These are phyloP conservation scores for Botia almorhae DNA, from an alignment of 2,797 vertebrate genomes.

Conservation along the genomic window DNA sequence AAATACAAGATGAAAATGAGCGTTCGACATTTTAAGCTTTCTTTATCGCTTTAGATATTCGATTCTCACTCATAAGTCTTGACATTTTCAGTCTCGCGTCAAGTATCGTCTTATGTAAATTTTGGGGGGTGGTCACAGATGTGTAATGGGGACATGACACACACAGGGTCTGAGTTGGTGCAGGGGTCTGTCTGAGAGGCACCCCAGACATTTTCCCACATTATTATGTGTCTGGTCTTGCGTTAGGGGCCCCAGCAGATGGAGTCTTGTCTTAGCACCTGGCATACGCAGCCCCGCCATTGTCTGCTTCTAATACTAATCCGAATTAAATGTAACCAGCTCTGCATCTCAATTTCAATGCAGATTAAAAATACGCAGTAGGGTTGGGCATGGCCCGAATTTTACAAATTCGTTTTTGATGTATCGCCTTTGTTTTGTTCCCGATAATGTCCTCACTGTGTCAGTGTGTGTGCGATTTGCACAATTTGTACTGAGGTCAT, in stretches of 20 bases:
- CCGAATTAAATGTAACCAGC: conserved; percentile 58
- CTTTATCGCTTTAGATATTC: not conserved
- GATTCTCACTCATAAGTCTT: too few relatives aligned
- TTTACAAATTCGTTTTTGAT: not conserved
- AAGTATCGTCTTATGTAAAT: conserved; percentile 16
- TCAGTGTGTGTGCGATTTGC: not conserved
- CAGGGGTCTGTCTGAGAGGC: conserved; percentile 68
- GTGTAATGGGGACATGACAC: conserved; percentile 76
- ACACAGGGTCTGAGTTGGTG: conserved; percentile 75
- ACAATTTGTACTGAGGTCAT: not conserved
- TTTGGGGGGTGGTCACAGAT: conserved; percentile 64
- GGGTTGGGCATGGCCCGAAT: conserved; percentile 24
- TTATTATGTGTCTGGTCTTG: conserved; percentile 83
- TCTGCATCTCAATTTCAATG: conserved; percentile 54
- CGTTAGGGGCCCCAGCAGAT: conserved; percentile 78
- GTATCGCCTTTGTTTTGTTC: not conserved
- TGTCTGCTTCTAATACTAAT: conserved; percentile 69
- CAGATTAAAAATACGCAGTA: conserved; percentile 60
- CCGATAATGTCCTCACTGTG: not conserved
- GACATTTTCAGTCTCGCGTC: not conserved
- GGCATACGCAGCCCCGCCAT: conserved; percentile 70
- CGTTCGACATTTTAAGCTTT: not conserved
- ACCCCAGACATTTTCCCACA: conserved; percentile 81
- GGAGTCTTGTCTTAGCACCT: conserved; percentile 82
- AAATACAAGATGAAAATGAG: not conserved